Evolutionary conservation across 2,888 invertebrate genomes (phyloP), one percentile per base, ranked within the genome.

Genomic region (Dolichopus griseipennis): DNA sequence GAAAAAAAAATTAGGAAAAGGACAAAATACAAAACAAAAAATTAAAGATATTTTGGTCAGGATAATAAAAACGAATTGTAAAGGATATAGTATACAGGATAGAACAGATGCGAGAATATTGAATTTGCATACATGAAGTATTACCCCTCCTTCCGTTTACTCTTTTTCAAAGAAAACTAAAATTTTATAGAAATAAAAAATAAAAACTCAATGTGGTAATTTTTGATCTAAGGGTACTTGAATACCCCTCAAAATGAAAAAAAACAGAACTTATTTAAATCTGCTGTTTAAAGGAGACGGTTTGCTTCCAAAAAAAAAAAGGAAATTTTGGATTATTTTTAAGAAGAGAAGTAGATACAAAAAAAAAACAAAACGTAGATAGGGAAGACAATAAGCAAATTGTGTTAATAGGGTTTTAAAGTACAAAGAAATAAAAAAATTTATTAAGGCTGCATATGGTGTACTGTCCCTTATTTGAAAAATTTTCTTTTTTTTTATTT

Each of bases 381-480:
- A n/a, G n/a, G n/a, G n/a, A 18, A 52, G 2, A 52, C 12, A 52
- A 15, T 52, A 52, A 52, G 52, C 52, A 52, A 52, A 52, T 52
- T 52, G 52, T 52, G 52, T 52, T 52, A 52, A 52, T 52, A 52
- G 52, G 27, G 52, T 52, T 52, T 52, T 12, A 52, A 52, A 52
- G 12, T 37, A 37, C 37, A 37, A 37, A 37, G 8, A 37, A 2
- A 37, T 10, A 18, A 52, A 52, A 52, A 52, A 15, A 52, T 52
- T 52, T 52, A 52, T 52, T 52, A 52, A 52, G 15, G 52, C 18
- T 52, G 52, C 52, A 52, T 52, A 52, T 52, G 52, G 52, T 52
- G 52, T 52, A 18, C 52, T 52, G 52, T 52, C 52, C 18, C 52
- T 6, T 15, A 6, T n/a, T 15, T 52, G 15, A 2, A 1, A 10